Evolutionary conservation across 2,888 invertebrate species (phyloP).

Genomic region (Cepaea hortensis): DNA sequence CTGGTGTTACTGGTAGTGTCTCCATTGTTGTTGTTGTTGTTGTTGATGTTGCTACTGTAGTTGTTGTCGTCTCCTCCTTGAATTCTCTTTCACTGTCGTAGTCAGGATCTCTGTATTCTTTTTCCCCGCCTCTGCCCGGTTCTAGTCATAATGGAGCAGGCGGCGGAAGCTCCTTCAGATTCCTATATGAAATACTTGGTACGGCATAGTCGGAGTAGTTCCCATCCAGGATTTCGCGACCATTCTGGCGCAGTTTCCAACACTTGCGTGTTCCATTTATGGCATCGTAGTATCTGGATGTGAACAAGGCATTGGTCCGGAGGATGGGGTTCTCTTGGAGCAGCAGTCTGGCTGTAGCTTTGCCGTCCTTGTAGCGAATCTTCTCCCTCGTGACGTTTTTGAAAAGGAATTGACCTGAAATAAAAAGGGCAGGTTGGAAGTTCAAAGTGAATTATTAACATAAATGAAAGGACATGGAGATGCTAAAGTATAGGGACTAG

Average conservation of each 20-base stretch:
- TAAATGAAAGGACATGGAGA: not conserved
- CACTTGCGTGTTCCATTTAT: constrained; percentile 61
- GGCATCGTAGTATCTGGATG: constrained; percentile 60
- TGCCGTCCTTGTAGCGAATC: constrained; percentile 48
- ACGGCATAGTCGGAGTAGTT: constrained; percentile 62
- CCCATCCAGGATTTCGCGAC: constrained; percentile 62
- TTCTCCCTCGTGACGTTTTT: constrained; percentile 48
- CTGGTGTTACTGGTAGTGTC: not conserved
- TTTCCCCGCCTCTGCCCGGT: not conserved
- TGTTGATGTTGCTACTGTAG: not conserved
- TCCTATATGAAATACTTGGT: constrained; percentile 42
- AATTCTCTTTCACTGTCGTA: not conserved
- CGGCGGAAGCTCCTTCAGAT: constrained; percentile 45
- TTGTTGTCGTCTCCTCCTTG: not conserved
- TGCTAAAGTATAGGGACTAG: too few species aligned
- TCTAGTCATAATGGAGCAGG: constrained; percentile 47
- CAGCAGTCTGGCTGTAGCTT: constrained; percentile 46
- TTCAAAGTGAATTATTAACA: not conserved
- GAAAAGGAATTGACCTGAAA: constrained; percentile 55
- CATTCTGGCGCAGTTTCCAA: constrained; percentile 66
- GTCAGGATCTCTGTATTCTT: not conserved
- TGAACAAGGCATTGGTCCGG: constrained; percentile 58
- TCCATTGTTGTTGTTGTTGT: not conserved
- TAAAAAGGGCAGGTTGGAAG: not conserved
- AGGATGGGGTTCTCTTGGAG: constrained; percentile 42